Percentiles rank a stretch among this genome's conserved stretches.
Conservation (phyloP, 2,113 vertebrate genomes). For the Cathartes aura region DNA sequence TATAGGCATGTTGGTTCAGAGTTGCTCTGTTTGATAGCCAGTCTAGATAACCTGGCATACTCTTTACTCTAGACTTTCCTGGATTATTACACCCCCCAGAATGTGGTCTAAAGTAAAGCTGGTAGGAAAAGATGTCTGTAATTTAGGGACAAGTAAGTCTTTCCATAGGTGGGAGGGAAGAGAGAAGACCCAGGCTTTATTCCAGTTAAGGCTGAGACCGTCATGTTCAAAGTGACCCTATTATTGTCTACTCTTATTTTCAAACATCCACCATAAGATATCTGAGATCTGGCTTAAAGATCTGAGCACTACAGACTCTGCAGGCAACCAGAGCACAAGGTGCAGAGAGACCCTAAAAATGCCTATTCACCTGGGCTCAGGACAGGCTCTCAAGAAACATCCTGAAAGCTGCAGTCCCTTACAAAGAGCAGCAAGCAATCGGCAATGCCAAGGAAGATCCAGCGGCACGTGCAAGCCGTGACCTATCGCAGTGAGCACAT, state of each 20-base stretch:
- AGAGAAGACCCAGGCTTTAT: background rate
- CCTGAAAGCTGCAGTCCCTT: background rate
- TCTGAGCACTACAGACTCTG: background rate
- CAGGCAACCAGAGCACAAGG: background rate
- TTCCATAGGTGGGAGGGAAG: background rate
- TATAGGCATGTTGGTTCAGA: background rate
- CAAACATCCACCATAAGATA: background rate
- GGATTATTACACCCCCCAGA: background rate
- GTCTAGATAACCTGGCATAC: background rate
- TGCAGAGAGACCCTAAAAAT: background rate
- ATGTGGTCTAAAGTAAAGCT: background rate
- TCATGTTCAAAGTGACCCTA: background rate
- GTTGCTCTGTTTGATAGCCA: background rate
- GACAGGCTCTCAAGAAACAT: background rate
- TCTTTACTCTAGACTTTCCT: background rate
- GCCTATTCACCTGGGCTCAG: rapidly evolving
- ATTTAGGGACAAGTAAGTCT: background rate
- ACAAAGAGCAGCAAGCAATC: background rate
- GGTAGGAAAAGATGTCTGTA: background rate
- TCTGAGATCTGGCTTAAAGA: background rate
- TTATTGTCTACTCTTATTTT: background rate
- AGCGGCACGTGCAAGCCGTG: rapidly evolving
- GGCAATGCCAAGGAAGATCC: background rate
- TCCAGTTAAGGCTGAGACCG: background rate
- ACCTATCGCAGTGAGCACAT: background rate